Base-by-base conservation (phyloP, 2,113 vertebrate species). In the Scomber japonicus region DNA sequence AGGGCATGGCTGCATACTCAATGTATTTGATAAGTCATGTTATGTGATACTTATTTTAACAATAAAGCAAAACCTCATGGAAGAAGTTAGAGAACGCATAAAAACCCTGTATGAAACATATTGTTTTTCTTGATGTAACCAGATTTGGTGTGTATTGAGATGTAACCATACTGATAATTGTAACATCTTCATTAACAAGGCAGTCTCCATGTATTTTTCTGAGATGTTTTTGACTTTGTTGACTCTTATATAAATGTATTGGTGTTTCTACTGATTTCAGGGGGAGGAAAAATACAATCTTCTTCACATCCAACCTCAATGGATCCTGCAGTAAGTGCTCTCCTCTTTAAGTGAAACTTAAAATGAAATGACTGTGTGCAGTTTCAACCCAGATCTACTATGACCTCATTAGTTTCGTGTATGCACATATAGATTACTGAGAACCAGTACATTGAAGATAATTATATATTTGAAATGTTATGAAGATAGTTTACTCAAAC, bases 311-410 rank as follows among this genome's bases (percentile, higher is more conserved):
- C 65, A 95, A 87, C 80, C 68, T 85, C 61, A 97, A 97, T 35
- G 96, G 95, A 81, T 97, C 97, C 75, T 97, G 97, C 90, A 94
- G 97, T 97, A 93, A 97, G 97, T 96, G 86, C 85, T 35, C 19
- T 3, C 7, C 1, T 80, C 7, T 27, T 14, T 3, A 66, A 44
- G n/a, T 21, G 66, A 75, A 54, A 56, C 10, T 55, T 65, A 8
- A 63, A 50, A 61, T 67, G 8, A 56, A 62, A 9, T 48, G 54
- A 30, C 2, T 16, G 1, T 51, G 11, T 50, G n/a, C 15, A n/a
- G 30, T 9, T 10, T 74, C n/a, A 17, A 2, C 13, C 10, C 17
- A 44, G 15, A 66, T 11, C 49, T 40, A 5, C 31, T n/a, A 17
- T n/a, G 27, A 35, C 30, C 10, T 35, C 15, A 21, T 30, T 9